These are phyloP conservation scores for Sebastes matsubarae DNA, from an alignment of 2,797 vertebrate species.

Conservation along the genomic window DNA sequence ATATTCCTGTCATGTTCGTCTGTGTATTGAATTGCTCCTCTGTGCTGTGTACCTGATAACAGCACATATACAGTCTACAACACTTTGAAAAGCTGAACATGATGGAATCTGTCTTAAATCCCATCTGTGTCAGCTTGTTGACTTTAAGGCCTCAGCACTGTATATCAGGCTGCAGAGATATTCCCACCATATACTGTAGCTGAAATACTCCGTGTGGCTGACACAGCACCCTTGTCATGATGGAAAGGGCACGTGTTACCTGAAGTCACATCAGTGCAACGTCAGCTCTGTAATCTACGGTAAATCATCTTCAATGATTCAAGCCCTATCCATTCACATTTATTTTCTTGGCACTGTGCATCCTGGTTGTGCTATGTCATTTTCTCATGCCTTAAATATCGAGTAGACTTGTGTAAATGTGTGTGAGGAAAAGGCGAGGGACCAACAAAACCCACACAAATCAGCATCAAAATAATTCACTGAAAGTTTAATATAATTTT, in stretches of 20 bases:
- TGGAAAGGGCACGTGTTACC: neutral
- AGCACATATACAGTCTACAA: neutral
- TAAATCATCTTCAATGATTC: slow-evolving; percentile 9
- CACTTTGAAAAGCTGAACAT: neutral
- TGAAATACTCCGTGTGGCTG: neutral
- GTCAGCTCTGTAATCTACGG: slow-evolving; percentile 12
- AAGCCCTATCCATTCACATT: neutral
- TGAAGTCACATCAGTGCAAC: slow-evolving; percentile 10
- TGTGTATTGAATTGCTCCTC: neutral
- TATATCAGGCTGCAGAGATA: neutral
- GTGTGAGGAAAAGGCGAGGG: neutral
- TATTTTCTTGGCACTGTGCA: neutral
- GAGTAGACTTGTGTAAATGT: neutral
- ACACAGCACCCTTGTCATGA: slow-evolving; percentile 13
- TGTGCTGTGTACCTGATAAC: neutral
- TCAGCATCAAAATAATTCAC: neutral
- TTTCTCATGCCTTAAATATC: neutral
- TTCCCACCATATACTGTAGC: neutral
- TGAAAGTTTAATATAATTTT: neutral
- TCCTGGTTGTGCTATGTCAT: neutral
- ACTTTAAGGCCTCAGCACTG: neutral
- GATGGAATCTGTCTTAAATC: neutral
- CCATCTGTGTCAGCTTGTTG: neutral
- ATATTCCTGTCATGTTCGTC: neutral
- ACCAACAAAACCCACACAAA: neutral